Percentiles rank a stretch among this genome's conserved stretches.
These are phyloP conservation scores for Anolis apletophallus DNA, from an alignment of 2,797 vertebrate genomes.

Conservation along the genomic window DNA sequence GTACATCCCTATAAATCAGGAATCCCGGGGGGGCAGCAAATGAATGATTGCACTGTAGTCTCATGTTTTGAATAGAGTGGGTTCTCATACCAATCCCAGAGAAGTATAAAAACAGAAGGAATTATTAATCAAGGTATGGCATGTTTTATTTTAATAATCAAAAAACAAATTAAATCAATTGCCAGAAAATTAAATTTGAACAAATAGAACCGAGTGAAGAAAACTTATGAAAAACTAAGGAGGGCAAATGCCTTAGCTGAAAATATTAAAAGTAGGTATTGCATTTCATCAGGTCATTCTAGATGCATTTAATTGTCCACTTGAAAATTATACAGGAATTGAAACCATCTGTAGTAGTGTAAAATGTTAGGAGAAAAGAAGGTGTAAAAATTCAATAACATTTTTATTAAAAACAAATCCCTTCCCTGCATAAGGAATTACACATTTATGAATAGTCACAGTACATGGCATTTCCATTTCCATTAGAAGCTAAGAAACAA, in stretches of 20 bases:
- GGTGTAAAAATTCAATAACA: constrained; percentile 42
- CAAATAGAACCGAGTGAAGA: constrained; percentile 53
- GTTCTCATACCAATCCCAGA: constrained; percentile 32
- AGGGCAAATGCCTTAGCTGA: constrained; percentile 52
- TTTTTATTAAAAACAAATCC: constrained; percentile 60
- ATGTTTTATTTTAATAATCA: constrained; percentile 51
- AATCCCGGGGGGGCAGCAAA: constrained; percentile 8
- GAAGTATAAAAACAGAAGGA: constrained; percentile 16
- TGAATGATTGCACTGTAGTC: constrained; percentile 6
- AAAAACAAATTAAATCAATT: constrained; percentile 46
- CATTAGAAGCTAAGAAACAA: neutral
- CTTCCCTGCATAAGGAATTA: constrained; percentile 36
- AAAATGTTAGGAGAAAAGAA: constrained; percentile 41
- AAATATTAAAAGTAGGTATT: constrained; percentile 51
- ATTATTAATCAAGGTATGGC: constrained; percentile 19
- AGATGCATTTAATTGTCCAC: constrained; percentile 55
- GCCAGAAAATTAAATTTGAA: constrained; percentile 52
- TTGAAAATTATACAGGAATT: constrained; percentile 42
- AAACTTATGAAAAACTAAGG: constrained; percentile 38
- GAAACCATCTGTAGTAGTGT: constrained; percentile 49
- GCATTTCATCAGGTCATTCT: constrained; percentile 41
- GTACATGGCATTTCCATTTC: constrained; percentile 36
- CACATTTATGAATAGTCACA: constrained; percentile 41
- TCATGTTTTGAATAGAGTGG: neutral
- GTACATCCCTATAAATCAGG: neutral